These are phyloP conservation scores for Dicycla oo DNA, from an alignment of 2,888 invertebrate genomes.

Conservation along the genomic window DNA sequence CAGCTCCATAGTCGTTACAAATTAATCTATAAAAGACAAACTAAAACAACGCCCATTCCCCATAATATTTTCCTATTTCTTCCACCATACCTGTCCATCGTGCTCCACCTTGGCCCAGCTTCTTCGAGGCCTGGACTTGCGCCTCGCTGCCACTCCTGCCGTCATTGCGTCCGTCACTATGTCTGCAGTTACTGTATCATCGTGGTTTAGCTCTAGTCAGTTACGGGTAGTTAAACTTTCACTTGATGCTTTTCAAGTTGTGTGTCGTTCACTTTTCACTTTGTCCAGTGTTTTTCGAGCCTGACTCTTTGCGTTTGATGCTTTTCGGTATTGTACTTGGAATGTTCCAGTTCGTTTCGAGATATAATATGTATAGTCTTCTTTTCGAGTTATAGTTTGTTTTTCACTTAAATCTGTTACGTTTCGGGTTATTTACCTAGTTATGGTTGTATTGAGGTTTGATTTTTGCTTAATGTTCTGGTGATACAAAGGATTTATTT, in stretches of 20 bases:
- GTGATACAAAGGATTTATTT: slow-evolving; percentile 3
- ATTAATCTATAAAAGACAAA: slow-evolving; percentile 16
- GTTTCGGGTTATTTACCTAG: neutral
- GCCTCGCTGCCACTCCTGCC: slow-evolving; percentile 83
- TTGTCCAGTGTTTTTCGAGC: neutral
- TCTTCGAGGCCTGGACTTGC: slow-evolving; percentile 79
- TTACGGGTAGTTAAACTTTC: neutral
- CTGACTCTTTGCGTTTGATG: neutral
- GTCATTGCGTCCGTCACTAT: slow-evolving; percentile 77
- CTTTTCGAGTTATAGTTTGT: neutral
- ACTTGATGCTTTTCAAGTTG: neutral
- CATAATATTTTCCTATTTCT: slow-evolving; percentile 34
- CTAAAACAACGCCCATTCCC: slow-evolving; percentile 34
- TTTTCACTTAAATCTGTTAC: slow-evolving; percentile 8
- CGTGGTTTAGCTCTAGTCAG: neutral
- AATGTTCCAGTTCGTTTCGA: neutral
- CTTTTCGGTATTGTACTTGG: neutral
- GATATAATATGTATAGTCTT: neutral
- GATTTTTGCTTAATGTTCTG: slow-evolving; percentile 26
- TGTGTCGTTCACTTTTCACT: neutral
- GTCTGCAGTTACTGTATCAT: slow-evolving; percentile 44
- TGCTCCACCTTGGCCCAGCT: slow-evolving; percentile 86
- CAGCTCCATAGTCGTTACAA: neutral
- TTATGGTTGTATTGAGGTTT: neutral
- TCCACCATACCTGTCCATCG: slow-evolving; percentile 81